Conservation (phyloP, 2,888 invertebrate species). For the Limnephilus rhombicus region DNA sequence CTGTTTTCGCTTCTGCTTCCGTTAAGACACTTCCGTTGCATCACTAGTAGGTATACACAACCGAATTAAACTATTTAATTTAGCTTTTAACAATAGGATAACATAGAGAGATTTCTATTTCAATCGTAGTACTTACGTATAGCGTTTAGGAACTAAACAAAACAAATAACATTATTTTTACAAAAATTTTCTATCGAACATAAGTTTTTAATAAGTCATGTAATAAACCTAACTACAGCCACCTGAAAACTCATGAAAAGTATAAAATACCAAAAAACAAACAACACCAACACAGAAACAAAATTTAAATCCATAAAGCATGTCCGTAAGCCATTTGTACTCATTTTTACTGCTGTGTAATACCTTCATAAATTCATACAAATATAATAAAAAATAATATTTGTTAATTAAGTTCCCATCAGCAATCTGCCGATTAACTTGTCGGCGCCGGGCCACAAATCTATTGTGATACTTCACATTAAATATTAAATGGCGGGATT, state of each 20-base stretch:
- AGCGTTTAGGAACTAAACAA: no score
- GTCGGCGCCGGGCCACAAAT: background rate
- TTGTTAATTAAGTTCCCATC: slow-evolving; percentile 2
- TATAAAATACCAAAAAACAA: background rate
- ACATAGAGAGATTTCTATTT: no score
- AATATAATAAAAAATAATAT: background rate
- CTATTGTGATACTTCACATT: slow-evolving; percentile 4
- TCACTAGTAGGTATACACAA: no score
- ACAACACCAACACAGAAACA: background rate
- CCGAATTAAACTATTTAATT: no score
- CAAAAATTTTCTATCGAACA: no score
- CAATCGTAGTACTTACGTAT: no score
- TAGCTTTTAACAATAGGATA: no score
- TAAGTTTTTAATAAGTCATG: no score
- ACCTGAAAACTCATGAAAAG: background rate
- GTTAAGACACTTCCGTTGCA: no score
- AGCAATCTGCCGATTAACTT: background rate
- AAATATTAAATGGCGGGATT: background rate
- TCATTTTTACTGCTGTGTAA: background rate
- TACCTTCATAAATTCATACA: background rate
- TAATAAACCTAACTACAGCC: no score
- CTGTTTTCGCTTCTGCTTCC: no score
- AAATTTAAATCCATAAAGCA: background rate
- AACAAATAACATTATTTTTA: no score
- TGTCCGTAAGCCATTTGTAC: background rate